phyloP scores from a whole-genome alignment of 2,113 vertebrate species.

The Thunnus thynnus region DNA sequence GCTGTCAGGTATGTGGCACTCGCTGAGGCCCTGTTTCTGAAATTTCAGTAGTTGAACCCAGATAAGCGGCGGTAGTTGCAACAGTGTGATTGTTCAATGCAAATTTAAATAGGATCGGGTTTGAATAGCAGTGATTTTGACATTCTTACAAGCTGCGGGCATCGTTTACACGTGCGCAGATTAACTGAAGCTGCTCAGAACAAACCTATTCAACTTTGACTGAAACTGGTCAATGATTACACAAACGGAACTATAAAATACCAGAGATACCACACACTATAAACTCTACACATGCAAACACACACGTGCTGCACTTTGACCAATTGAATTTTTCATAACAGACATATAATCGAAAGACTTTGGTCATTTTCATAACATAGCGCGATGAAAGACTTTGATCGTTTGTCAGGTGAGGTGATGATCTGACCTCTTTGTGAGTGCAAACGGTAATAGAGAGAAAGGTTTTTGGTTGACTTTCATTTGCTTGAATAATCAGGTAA shows the following conservation, averaged over 20 bases:
- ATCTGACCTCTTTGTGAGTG: no score
- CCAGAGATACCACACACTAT: not conserved
- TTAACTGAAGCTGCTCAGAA: not conserved
- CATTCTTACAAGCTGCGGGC: not conserved
- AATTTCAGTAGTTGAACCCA: no score
- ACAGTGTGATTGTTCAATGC: no score
- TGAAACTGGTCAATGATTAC: slow-evolving; percentile 62
- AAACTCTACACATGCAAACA: not conserved
- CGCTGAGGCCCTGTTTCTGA: not conserved
- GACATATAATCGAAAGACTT: not conserved
- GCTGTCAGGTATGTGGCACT: not conserved
- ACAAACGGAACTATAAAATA: slow-evolving; percentile 21
- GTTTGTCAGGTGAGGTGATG: not conserved
- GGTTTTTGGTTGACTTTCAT: no score
- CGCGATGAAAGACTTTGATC: not conserved
- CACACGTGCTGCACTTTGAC: slow-evolving; percentile 33
- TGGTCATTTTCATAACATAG: not conserved
- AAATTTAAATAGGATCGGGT: no score
- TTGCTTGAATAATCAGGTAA: not conserved
- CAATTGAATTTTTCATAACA: not conserved
- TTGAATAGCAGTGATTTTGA: no score
- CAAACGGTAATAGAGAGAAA: no score
- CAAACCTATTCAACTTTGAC: slow-evolving; percentile 36
- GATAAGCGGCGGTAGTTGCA: no score
- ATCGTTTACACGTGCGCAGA: not conserved